A percentile compares a stretch with the other conserved stretches of the same genome.
Conservation (phyloP, 2,888 invertebrate genomes). For the Hypomecis punctinalis region DNA sequence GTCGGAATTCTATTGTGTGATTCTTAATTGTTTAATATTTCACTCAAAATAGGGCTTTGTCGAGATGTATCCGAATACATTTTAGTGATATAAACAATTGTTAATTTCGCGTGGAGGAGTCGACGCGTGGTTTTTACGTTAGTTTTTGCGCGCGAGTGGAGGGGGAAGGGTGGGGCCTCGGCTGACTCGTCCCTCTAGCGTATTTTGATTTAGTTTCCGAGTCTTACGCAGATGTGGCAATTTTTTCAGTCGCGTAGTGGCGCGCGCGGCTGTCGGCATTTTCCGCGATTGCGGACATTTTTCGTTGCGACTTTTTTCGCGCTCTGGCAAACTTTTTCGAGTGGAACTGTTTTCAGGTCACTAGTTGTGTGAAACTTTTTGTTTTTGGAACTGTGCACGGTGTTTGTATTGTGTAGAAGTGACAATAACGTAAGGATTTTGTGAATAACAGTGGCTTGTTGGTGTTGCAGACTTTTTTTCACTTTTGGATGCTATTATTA, state of each 20-base stretch:
- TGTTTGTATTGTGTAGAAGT: conserved; percentile 55
- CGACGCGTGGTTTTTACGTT: conserved; percentile 79
- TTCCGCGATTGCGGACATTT: conserved; percentile 60
- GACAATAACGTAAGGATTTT: conserved; percentile 64
- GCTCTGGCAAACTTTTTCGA: conserved; percentile 53
- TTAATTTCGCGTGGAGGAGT: conserved; percentile 77
- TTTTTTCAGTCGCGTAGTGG: conserved; percentile 83
- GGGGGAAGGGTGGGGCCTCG: conserved; percentile 82
- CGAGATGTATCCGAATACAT: conserved; percentile 72
- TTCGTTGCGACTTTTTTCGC: conserved; percentile 62
- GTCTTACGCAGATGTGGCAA: conserved; percentile 83
- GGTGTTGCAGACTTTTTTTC: conserved; percentile 50
- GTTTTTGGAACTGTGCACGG: conserved; percentile 54
- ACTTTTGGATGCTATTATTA: conserved; percentile 77
- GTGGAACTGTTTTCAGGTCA: conserved; percentile 63
- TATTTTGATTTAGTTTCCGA: conserved; percentile 85
- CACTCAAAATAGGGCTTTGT: conserved; percentile 69
- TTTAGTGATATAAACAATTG: conserved; percentile 79
- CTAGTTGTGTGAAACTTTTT: conserved; percentile 49
- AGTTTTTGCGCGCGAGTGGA: conserved; percentile 79
- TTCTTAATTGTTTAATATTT: conserved; percentile 76
- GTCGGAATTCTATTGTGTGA: conserved; percentile 76
- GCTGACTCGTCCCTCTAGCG: conserved; percentile 82
- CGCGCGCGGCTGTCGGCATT: conserved; percentile 76
- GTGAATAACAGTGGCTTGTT: conserved; percentile 59